These are phyloP conservation scores for Macquaria australasica DNA, from an alignment of 2,113 vertebrate genomes.

Conservation along the genomic window DNA sequence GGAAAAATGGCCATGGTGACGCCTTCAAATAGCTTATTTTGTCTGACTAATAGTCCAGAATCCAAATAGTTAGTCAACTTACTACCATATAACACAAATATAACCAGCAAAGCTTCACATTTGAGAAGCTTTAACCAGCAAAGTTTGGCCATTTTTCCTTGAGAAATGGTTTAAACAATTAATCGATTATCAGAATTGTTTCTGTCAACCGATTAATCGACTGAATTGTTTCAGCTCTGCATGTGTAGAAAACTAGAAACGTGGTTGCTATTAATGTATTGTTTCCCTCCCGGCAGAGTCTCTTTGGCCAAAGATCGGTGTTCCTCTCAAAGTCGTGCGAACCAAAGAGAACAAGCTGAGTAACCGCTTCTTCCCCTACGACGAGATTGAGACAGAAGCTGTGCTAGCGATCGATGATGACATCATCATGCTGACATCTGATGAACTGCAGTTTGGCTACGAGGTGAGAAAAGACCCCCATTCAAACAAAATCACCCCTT, in stretches of 20 bases:
- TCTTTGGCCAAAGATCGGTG: constrained; percentile 96
- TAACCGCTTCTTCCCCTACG: constrained; percentile 98
- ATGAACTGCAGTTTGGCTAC: constrained; percentile 98
- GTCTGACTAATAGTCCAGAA: neutral
- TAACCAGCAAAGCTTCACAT: neutral
- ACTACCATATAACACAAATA: neutral
- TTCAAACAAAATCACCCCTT: neutral
- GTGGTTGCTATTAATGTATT: neutral
- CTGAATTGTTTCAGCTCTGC: neutral
- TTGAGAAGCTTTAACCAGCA: neutral
- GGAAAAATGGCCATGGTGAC: neutral
- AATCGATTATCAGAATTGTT: neutral
- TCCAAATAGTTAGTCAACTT: neutral
- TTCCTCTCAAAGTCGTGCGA: constrained; percentile 94
- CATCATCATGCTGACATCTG: constrained; percentile 99
- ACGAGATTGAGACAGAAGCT: constrained; percentile 97
- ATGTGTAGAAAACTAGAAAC: neutral
- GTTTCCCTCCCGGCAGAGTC: constrained; percentile 83
- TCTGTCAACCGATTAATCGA: neutral
- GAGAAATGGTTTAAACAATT: neutral
- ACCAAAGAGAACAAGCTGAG: constrained; percentile 98
- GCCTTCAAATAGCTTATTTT: neutral
- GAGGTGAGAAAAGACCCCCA: constrained; percentile 85
- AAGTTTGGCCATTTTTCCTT: neutral
- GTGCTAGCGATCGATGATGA: constrained; percentile 98